Base-by-base conservation (phyloP, 2,888 invertebrate species). In the Drosophila neotestacea region DNA sequence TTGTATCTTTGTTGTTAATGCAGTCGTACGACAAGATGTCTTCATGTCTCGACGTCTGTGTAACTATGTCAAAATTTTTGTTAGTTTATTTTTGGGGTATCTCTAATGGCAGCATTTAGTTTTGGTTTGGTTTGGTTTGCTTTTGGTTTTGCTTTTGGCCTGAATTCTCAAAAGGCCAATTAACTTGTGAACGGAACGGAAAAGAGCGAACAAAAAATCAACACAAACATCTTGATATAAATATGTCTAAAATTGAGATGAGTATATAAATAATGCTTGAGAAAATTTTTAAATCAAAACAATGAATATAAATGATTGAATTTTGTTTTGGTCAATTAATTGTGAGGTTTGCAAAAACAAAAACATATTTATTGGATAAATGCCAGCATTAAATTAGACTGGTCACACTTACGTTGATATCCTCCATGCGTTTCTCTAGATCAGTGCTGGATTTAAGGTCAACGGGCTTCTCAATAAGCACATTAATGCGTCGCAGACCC, bases 401-500 rank as follows among this genome's bases (percentile, higher is more conserved):
- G 32, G 52, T 50, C 46, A 58, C 72, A 91, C 93, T 92, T 81
- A 93, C 93, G 79, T 90, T 91, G 59, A 92, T 92, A 71, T 93
- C 93, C 38, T 90, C 82, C 52, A 92, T 79, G 44, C 93, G 88
- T 54, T 90, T 90, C 68, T 91, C 90, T 59, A 93, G 78, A 28
- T 91, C 92, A n/a, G 81, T 81, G 58, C 86, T 77, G 2, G 91
- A 91, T 67, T 82, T 87, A 0, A 84, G 78, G 77, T 93, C 90
- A 1, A 92, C 83, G 16, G 92, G 91, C 58, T 91, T 92, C 27
- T 92, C 92, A 27, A 92, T 90, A 16, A 93, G 78, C 68, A 92
- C 92, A 65, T 91, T 92, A 42, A 92, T 91, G 62, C 93, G 91
- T 41, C 92, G 92, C 30, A 93, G 71, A 16, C 92, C 92, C 68